A percentile compares a stretch with the other conserved stretches of the same genome.
These are phyloP conservation scores for Orchestia grillus DNA, from an alignment of 1,140 invertebrate genomes.

Conservation along the genomic window DNA sequence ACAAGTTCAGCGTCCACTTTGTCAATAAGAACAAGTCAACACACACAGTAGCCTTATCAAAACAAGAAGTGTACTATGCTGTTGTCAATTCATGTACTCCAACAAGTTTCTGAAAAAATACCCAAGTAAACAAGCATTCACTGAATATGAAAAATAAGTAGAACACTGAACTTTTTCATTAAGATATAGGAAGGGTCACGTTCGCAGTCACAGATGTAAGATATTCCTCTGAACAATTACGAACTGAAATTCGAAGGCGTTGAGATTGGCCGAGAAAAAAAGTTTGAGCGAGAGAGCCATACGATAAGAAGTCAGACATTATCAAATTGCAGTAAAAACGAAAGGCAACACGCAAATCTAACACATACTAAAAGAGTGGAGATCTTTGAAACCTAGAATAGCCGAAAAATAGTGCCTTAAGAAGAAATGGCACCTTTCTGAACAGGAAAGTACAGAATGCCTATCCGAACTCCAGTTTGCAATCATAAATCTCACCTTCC, in stretches of 20 bases:
- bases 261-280: background rate
- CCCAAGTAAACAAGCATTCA: too few relatives aligned
- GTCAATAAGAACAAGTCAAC: background rate
- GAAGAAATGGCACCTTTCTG: background rate
- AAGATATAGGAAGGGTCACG: too few relatives aligned
- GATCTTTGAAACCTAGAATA: background rate
- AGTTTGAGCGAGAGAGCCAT: background rate
- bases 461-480: background rate
- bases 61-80: too few relatives aligned
- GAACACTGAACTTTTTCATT: too few relatives aligned
- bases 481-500: conserved; percentile 66
- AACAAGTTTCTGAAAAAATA: too few relatives aligned
- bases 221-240: too few relatives aligned
- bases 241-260: too few relatives aligned
- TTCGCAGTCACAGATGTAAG: too few relatives aligned
- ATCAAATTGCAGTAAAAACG: background rate
- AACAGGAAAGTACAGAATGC: background rate
- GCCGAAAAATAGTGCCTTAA: background rate
- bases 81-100: too few relatives aligned
- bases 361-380: background rate
- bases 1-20: background rate
- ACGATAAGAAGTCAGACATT: background rate
- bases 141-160: too few relatives aligned
- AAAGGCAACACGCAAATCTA: background rate
- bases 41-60: background rate